Evolutionary conservation across 2,113 vertebrate genomes (phyloP).

Genomic region (Oreotrochilus melanogaster): DNA sequence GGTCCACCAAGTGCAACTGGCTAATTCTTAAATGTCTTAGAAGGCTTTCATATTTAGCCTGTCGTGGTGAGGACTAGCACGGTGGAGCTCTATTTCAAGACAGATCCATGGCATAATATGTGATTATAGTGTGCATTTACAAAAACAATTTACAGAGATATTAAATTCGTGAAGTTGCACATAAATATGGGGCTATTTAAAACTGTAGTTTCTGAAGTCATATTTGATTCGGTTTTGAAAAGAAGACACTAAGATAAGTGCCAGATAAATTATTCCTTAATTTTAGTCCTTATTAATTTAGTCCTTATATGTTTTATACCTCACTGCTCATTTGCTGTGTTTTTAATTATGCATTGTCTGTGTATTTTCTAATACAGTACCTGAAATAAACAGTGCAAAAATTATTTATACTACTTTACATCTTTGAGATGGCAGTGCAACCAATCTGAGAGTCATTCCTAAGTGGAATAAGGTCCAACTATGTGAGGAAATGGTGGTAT

Average conservation of each 20-base stretch:
- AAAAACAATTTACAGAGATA: not conserved
- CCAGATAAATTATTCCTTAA: not conserved
- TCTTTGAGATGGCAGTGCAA: constrained; percentile 37
- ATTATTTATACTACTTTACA: not conserved
- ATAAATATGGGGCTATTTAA: not conserved
- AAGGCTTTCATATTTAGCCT: constrained; percentile 53
- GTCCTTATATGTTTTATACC: not conserved
- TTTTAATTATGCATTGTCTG: not conserved
- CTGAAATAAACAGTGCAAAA: not conserved
- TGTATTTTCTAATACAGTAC: not conserved
- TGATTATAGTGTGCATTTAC: not conserved
- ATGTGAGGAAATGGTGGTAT: not conserved
- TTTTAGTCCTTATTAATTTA: no score
- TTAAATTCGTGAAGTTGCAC: not conserved
- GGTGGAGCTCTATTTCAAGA: not conserved
- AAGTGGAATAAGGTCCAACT: not conserved
- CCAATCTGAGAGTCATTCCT: not conserved
- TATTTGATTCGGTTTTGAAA: not conserved
- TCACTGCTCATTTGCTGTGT: not conserved
- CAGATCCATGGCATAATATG: not conserved
- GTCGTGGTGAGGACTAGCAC: not conserved
- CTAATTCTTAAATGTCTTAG: constrained; percentile 12
- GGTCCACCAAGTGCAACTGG: not conserved
- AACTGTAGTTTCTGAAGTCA: not conserved
- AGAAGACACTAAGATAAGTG: not conserved